Percentiles rank a stretch among this genome's conserved stretches.
Conservation (phyloP, 2,113 vertebrate species). For the Phaethon lepturus region DNA sequence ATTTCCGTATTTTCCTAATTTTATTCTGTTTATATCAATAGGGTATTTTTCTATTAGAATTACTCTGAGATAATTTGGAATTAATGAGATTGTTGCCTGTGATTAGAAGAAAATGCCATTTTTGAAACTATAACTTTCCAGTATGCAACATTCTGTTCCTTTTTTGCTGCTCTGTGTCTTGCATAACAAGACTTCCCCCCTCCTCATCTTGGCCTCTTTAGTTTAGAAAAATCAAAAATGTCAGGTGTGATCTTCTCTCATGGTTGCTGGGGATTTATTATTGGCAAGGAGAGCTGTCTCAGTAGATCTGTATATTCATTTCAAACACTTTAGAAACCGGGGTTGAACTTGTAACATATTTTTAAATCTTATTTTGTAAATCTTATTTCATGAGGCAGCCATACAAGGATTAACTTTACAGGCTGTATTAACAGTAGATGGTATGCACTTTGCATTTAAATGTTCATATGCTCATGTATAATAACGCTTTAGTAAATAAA, state of each 20-base stretch:
- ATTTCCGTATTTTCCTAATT: background rate
- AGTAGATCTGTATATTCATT: background rate
- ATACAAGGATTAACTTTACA: background rate
- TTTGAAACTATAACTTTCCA: background rate
- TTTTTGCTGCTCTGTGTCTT: background rate
- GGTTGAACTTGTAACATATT: background rate
- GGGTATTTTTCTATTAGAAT: background rate
- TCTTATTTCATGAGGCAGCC: background rate
- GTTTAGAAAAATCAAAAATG: background rate
- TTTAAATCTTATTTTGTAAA: background rate
- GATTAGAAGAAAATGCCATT: background rate
- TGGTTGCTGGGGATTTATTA: background rate
- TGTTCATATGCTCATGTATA: background rate
- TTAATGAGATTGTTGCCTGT: background rate
- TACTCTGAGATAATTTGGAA: background rate
- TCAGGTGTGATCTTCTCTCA: background rate
- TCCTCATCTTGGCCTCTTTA: background rate
- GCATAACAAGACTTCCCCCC: background rate
- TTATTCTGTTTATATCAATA: background rate
- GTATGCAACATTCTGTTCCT: background rate
- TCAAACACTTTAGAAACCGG: background rate
- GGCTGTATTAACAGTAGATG: background rate
- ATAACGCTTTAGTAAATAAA: background rate
- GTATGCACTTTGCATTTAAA: background rate
- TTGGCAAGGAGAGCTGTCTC: background rate